Base-by-base conservation (phyloP, 2,113 vertebrate genomes). In the Toxostoma redivivum region DNA sequence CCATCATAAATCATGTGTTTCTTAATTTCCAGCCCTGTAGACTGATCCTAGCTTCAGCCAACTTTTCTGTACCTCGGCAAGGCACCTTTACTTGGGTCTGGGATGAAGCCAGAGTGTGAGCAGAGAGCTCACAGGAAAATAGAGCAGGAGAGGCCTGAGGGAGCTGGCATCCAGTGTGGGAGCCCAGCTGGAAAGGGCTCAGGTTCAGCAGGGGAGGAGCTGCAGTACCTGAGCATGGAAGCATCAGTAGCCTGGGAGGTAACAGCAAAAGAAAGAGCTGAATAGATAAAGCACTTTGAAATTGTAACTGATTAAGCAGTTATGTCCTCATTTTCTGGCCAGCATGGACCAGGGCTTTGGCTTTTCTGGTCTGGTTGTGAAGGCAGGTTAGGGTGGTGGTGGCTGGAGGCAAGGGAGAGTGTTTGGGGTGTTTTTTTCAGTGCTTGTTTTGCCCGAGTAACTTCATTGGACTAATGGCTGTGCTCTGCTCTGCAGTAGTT, bases 61-160 rank as follows among this genome's bases (percentile, higher is more conserved):
- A 30, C 31, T 71, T 86, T 88, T 74, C 76, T 66, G 33, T 90
- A 71, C 82, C 64, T 92, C 60, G 8, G 64, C 42, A 77, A 94
- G 31, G 88, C 88, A 91, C 91, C 84, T 96, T 94, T 88, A 7
- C 64, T 92, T 93, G 47, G 16, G 25, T 67, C 60, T 94, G 94
- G 92, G 56, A 35, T 5, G 10, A 11, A 91, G 95, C 80, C 86
- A 94, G 66, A 65, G 60, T 13, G 72, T 47, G 76, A 88, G 62
- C 50, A 77, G 67, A 38, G 38, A 54, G n/a, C 38, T 83, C 56
- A 78, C n/a, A 78, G 72, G 80, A 89, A 81, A 84, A 92, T 45
- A 27, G 0, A 90, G 56, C 44, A 42, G 74, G 79, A 86, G 86
- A 74, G 47, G 47, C 38, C 67, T 74, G 80, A 71, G 50, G 80